These are phyloP conservation scores for Parus major DNA, from an alignment of 2,113 vertebrate species.

Conservation along the genomic window DNA sequence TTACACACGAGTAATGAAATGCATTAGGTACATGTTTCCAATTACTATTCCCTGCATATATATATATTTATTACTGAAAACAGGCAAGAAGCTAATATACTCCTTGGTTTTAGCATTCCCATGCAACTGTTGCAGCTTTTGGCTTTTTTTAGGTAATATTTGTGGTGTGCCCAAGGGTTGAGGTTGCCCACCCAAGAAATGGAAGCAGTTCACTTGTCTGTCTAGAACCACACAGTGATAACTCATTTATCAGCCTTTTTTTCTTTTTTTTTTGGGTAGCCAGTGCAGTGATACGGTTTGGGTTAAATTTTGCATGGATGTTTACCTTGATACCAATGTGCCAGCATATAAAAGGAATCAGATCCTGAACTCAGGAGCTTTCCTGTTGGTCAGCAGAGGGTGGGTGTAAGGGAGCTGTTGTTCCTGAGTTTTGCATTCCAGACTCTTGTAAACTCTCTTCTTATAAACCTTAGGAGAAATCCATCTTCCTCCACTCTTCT, in stretches of 20 bases:
- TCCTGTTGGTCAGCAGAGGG: neutral
- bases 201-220: neutral
- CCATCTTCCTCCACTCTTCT: neutral
- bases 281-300: neutral
- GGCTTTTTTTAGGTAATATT: neutral
- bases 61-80: neutral
- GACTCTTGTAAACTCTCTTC: neutral
- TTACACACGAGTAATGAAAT: constrained; percentile 1
- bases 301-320: neutral
- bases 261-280: neutral
- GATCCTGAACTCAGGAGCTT: neutral
- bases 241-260: neutral
- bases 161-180: neutral
- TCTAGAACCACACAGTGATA: neutral
- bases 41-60: neutral
- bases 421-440: neutral
- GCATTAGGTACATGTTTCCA: neutral
- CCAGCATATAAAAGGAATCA: neutral
- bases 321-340: neutral
- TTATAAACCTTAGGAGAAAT: neutral
- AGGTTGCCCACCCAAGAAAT: neutral
- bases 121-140: neutral
- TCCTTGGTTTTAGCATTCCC: neutral
- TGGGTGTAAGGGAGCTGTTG: neutral
- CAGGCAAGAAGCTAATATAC: neutral